Percentiles rank a stretch among this genome's conserved stretches.
Conservation (phyloP, 2,113 vertebrate species). For the Potamarius usumacintae region DNA sequence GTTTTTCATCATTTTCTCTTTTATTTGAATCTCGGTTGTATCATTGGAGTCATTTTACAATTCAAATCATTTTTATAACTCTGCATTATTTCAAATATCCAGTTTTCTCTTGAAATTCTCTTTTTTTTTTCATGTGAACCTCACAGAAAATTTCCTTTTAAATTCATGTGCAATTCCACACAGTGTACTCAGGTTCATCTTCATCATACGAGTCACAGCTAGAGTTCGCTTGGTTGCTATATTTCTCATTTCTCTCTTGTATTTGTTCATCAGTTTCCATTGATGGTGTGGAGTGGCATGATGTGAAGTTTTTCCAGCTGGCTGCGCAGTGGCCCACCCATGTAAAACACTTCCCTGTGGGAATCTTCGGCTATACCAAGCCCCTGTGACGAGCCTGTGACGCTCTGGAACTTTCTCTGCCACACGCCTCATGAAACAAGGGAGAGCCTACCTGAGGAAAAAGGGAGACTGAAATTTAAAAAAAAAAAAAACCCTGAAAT, state of each 20-base stretch:
- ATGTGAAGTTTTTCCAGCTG: slow-evolving; percentile 82
- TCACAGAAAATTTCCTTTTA: not conserved
- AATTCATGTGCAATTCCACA: not conserved
- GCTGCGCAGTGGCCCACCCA: slow-evolving; percentile 85
- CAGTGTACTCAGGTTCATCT: not conserved
- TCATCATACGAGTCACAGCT: not conserved
- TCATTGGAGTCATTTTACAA: not conserved
- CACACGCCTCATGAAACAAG: not conserved
- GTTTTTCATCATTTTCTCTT: not conserved
- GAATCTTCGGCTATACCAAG: slow-evolving; percentile 79
- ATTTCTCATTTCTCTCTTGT: not conserved
- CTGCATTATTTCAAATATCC: not conserved
- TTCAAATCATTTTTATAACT: not conserved
- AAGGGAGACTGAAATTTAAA: not conserved
- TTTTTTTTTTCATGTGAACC: not conserved
- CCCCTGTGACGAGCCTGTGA: slow-evolving; percentile 56
- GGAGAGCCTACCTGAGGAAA: not conserved
- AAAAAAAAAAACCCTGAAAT: not conserved
- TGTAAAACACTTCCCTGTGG: slow-evolving; percentile 82
- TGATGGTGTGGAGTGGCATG: slow-evolving; percentile 83
- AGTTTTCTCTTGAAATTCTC: not conserved
- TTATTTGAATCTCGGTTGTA: not conserved
- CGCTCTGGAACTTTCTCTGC: slow-evolving; percentile 7
- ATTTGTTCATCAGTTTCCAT: slow-evolving; percentile 72
- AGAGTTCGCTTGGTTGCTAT: not conserved